Evolutionary conservation across 1,140 invertebrate genomes (phyloP), one percentile per base, ranked within the genome.

Genomic region (Rhyacophila brunnea): DNA sequence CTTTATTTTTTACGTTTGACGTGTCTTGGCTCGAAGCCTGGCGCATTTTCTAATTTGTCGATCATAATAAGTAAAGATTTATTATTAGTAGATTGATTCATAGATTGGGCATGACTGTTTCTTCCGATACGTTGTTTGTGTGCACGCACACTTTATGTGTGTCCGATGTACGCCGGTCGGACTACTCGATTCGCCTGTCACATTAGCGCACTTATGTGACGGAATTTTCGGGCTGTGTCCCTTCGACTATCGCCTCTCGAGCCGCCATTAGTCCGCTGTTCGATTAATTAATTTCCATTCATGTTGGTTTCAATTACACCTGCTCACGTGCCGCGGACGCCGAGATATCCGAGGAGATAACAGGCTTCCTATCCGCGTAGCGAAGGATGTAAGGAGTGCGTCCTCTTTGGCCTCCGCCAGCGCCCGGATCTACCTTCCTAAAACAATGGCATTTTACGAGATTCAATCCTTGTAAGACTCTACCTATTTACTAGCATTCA

Each of bases 161-260:
- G 34, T 47, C 38, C 38, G 34, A 44, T 45, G 42, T 45, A 54
- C 19, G 23, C 44, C 34, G 40, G n/a, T 36, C 34, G 19, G 51
- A 32, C 19, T 44, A 54, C 51, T 34, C 15, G 48, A 62, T 56
- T 58, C 50, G 53, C 49, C 60, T 62, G 60, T 62, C 60, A 62
- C 54, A 62, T 62, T 62, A 62, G 60, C 50, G 55, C 43, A 23
- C 40, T 45, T 53, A 47, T 62, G 60, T 55, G 58, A 48, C 15
- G 60, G 60, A 57, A 57, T 57, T 62, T 59, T 58, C 49, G 44
- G 55, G 53, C 36, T 61, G 35, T 48, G 43, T 61, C 46, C 13
- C 17, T 19, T 13, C 34, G 14, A 1, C 42, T 15, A 11, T 46
- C 44, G 20, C 13, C 15, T n/a, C n/a, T 18, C 4, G 17, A 5